A percentile compares a stretch with the other conserved stretches of the same genome.
These are phyloP conservation scores for Larimichthys polyactis DNA, from an alignment of 2,113 vertebrate species.

Conservation along the genomic window DNA sequence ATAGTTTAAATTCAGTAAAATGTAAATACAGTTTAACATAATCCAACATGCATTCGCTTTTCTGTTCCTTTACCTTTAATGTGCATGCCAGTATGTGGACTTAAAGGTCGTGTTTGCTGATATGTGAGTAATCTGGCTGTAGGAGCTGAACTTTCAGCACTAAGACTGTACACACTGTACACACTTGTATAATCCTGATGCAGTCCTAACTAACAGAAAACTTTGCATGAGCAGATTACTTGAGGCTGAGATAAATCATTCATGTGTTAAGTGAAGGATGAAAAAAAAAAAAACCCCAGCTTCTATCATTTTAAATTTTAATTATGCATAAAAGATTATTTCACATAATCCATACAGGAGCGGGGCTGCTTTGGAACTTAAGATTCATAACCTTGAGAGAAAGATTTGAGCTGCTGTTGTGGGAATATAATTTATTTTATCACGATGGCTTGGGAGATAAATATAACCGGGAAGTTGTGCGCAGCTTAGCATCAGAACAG, in stretches of 20 bases:
- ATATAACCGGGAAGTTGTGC: constrained; percentile 4
- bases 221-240: constrained; percentile 1
- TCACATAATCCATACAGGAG: neutral
- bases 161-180: neutral
- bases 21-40: constrained; percentile 11
- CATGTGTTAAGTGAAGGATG: constrained; percentile 3
- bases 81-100: neutral
- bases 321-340: neutral
- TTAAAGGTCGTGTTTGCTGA: constrained; percentile 33
- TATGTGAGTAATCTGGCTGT: constrained; percentile 1
- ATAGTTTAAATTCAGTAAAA: constrained; percentile 1
- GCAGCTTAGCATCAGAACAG: neutral
- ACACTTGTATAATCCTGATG: neutral
- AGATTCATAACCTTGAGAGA: neutral
- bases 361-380: neutral
- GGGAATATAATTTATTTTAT: neutral
- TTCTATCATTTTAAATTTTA: constrained; percentile 4
- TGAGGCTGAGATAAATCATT: constrained; percentile 30
- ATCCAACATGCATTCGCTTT: constrained; percentile 5
- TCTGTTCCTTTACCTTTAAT: neutral
- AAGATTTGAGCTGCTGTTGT: neutral
- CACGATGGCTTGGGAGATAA: neutral
- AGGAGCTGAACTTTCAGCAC: neutral
- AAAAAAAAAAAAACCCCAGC: neutral
- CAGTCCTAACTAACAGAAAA: neutral